phyloP scores from a whole-genome alignment of 64 coral and sea anemone genomes.

The Actinia tenebrosa region DNA sequence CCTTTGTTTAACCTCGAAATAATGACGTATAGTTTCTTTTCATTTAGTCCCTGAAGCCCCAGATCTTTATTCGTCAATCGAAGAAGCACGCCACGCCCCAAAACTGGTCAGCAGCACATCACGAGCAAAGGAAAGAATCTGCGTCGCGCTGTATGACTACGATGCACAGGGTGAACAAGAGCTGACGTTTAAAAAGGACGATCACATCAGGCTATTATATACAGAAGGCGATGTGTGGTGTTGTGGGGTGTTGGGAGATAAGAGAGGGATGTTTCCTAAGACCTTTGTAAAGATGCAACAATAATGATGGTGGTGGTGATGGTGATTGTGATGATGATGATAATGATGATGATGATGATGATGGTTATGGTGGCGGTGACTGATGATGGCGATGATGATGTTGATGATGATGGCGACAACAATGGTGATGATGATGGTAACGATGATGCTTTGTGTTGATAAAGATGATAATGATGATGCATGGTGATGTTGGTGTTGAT shows the following conservation, averaged over 20 bases:
- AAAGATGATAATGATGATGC: too few species aligned
- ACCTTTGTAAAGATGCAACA: conserved; percentile 30
- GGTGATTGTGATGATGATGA: too few species aligned
- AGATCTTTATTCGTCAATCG: background rate
- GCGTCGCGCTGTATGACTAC: conserved; percentile 49
- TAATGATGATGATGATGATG: too few species aligned
- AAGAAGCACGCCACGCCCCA: background rate
- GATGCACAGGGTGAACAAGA: conserved; percentile 77
- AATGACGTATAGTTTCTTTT: background rate
- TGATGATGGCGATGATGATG: too few species aligned
- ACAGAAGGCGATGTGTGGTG: conserved; percentile 65
- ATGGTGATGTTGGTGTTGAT: too few species aligned
- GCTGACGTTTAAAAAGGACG: conserved; percentile 68
- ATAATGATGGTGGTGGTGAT: background rate
- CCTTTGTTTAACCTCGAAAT: too few species aligned
- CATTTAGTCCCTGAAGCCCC: background rate
- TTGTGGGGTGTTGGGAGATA: conserved; percentile 67
- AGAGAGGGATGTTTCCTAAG: conserved; percentile 82
- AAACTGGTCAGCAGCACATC: background rate
- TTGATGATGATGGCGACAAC: too few species aligned
- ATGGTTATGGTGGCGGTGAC: too few species aligned
- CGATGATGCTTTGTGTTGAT: too few species aligned
- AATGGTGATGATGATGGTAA: too few species aligned
- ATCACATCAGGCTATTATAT: conserved; percentile 46
- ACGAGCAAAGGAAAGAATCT: conserved; percentile 32